Evolutionary conservation across 2,888 invertebrate species (phyloP).

Genomic region (Petrophora chlorosata): DNA sequence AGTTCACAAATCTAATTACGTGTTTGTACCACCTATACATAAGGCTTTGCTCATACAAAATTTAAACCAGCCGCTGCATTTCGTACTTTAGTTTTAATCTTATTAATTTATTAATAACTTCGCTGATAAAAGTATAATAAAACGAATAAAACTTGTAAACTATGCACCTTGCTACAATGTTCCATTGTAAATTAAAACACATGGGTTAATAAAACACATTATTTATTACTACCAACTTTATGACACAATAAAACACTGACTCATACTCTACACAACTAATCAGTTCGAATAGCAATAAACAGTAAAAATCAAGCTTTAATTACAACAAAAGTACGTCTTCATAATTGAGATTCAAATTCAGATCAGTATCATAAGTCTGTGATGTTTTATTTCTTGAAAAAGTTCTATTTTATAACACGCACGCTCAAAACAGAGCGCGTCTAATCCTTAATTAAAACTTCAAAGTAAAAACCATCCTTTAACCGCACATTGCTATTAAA

Average conservation of each 20-base stretch:
- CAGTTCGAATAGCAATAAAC: constrained; percentile 13
- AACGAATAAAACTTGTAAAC: too few species aligned
- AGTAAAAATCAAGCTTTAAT: constrained; percentile 17
- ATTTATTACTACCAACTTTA: constrained; percentile 26
- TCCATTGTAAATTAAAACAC: constrained; percentile 13
- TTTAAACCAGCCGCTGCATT: too few species aligned
- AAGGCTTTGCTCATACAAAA: too few species aligned
- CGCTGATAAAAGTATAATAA: neutral
- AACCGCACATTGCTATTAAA: constrained; percentile 52
- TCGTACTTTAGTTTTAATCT: too few species aligned
- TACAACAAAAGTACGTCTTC: constrained; percentile 21
- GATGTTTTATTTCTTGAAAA: constrained; percentile 22
- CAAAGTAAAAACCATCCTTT: constrained; percentile 53
- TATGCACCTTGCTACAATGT: constrained; percentile 7
- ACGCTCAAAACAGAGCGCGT: constrained; percentile 57
- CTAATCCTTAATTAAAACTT: constrained; percentile 73
- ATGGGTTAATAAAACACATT: constrained; percentile 2
- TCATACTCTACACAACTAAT: constrained; percentile 7
- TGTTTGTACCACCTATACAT: too few species aligned
- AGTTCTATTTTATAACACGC: constrained; percentile 37
- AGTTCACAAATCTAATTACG: too few species aligned
- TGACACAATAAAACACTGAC: constrained; percentile 25
- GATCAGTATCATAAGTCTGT: constrained; percentile 18
- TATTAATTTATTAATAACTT: too few species aligned
- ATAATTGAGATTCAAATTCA: constrained; percentile 11